Percentiles rank a stretch among this genome's conserved stretches.
These are phyloP conservation scores for Caenorhabditis remanei DNA, from an alignment of 1,140 invertebrate species.

Conservation along the genomic window DNA sequence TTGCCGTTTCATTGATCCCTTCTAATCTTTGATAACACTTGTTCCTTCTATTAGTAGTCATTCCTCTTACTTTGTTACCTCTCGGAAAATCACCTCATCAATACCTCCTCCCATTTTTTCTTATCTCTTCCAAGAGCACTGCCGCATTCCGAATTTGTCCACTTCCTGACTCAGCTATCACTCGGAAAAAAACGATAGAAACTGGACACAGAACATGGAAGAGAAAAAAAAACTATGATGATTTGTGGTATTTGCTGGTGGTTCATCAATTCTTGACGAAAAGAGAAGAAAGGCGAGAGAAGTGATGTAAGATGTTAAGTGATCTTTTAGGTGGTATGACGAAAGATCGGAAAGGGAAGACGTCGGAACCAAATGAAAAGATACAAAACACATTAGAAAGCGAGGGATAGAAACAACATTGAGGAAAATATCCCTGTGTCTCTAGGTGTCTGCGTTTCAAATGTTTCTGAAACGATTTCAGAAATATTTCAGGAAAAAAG, in stretches of 20 bases:
- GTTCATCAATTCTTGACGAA: neutral
- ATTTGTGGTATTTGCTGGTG: constrained; percentile 40
- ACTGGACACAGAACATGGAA: constrained; percentile 27
- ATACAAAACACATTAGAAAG: constrained; percentile 12
- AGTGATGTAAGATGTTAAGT: constrained; percentile 53
- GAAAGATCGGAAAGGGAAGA: constrained; percentile 32
- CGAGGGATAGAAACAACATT: neutral
- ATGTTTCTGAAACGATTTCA: neutral
- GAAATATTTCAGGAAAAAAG: neutral
- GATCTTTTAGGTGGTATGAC: constrained; percentile 39
- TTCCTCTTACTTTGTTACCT: neutral
- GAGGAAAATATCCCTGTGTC: neutral
- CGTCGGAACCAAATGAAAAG: neutral
- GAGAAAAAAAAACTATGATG: constrained; percentile 30
- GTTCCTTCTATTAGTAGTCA: neutral
- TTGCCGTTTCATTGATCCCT: constrained; percentile 14
- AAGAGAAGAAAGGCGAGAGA: constrained; percentile 7
- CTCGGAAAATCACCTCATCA: constrained; percentile 42
- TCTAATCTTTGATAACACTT: neutral
- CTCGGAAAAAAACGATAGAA: constrained; percentile 1
- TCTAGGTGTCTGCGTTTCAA: constrained; percentile 13
- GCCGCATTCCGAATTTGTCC: constrained; percentile 42
- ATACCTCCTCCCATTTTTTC: constrained; percentile 28
- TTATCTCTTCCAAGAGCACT: constrained; percentile 26
- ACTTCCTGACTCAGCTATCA: constrained; percentile 53